Conservation (phyloP, 2,113 vertebrate genomes). For the Sarotherodon lohbergeri region DNA sequence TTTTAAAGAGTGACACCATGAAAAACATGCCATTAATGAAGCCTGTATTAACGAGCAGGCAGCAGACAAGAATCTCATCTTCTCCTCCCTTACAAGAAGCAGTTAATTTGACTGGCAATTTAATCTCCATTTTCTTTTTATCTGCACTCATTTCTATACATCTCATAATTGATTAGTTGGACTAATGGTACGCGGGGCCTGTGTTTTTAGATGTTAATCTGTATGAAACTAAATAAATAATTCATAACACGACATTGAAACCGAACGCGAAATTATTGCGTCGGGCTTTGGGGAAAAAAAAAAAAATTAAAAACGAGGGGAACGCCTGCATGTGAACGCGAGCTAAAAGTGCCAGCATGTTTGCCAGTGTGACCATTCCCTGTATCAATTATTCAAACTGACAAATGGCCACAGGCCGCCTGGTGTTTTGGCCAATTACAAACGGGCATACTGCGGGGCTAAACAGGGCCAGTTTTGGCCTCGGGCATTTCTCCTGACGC, state of each 20-base stretch:
- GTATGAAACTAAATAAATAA: conserved; percentile 42
- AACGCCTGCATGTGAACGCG: conserved; percentile 9
- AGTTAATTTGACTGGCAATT: conserved; percentile 62
- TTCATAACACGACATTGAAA: conserved; percentile 9
- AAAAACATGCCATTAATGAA: conserved; percentile 51
- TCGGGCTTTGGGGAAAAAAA: neutral
- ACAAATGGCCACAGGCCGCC: conserved; percentile 63
- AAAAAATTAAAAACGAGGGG: neutral
- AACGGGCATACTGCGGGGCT: conserved; percentile 63
- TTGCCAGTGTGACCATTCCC: conserved; percentile 52
- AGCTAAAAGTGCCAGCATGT: conserved; percentile 31
- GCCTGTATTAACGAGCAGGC: conserved; percentile 35
- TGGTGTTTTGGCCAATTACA: conserved; percentile 70
- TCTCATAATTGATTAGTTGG: conserved; percentile 58
- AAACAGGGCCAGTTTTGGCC: conserved; percentile 59
- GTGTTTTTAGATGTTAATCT: conserved; percentile 55
- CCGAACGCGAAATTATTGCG: neutral
- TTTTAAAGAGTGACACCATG: conserved; percentile 34
- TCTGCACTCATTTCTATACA: conserved; percentile 54
- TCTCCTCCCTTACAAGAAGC: conserved; percentile 58
- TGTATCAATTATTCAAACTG: conserved; percentile 69
- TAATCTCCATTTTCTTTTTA: conserved; percentile 59
- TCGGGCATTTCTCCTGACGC: conserved; percentile 48
- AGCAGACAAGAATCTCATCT: conserved; percentile 61
- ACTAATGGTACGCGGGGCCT: conserved; percentile 41